Evolutionary conservation across 2,113 vertebrate genomes (phyloP), one percentile per base, ranked within the genome.

Genomic region (Etheostoma spectabile): DNA sequence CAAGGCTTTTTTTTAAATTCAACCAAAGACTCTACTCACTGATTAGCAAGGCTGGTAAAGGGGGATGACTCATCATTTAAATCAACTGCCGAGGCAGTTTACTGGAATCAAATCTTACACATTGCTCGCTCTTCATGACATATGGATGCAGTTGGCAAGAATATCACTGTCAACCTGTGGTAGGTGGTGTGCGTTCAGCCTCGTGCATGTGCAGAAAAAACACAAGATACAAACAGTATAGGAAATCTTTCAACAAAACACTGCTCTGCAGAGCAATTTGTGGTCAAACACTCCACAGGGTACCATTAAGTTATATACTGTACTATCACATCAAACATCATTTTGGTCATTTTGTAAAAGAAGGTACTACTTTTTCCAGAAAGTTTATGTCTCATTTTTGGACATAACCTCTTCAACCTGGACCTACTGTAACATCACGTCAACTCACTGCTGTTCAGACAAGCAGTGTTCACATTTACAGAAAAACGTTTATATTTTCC

Each of bases 311-410:
- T 72, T 83, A 60, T 78, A 30, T 63, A 2, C 38, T 42, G 8
- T 42, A 21, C 60, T 49, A 19, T 77, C 33, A 87, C 61, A 70
- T 30, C 30, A 30, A 30, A 59, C 60, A 56, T 73, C 46, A 64
- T 61, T 27, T 78, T 61, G 82, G 80, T 90, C 27, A 71, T 55
- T 74, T 72, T 59, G 35, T 48, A 45, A 63, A 22, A 56, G 57
- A 83, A n/a, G 76, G 70, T 85, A 69, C 74, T 49, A 80, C 45
- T 86, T 86, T 77, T 80, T 75, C 48, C 57, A 64, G 46, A 71
- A 70, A 30, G 59, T 33, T 59, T 12, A 67, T 14, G 2, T 83
- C 79, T 85, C 62, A 81, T 68, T 86, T 84, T 64, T 24, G 2
- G 64, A 45, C n/a, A 55, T 22, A 59, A 60, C 51, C 45, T 80